Evolutionary conservation across 2,113 vertebrate species (phyloP).

Genomic region (Ginglymostoma cirratum): DNA sequence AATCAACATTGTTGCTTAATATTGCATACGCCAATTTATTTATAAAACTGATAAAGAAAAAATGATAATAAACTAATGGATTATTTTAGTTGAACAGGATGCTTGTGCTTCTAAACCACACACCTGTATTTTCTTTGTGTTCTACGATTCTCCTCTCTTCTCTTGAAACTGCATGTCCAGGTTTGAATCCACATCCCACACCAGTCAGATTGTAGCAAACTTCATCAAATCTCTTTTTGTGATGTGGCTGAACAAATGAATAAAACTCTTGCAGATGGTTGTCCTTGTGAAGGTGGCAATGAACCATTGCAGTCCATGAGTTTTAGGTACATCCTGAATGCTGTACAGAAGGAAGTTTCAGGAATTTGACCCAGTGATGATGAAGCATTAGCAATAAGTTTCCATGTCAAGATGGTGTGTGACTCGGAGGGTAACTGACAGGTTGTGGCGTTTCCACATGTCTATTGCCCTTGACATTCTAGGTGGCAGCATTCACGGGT

Average conservation of each 20-base stretch:
- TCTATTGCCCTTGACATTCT: too few relatives aligned
- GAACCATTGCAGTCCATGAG: neutral
- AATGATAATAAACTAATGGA: neutral
- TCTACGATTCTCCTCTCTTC: constrained; percentile 49
- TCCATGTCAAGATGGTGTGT: too few relatives aligned
- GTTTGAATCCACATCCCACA: constrained; percentile 64
- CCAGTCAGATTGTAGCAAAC: constrained; percentile 66
- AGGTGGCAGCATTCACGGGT: too few relatives aligned
- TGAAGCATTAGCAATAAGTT: too few relatives aligned
- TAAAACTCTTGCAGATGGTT: constrained; percentile 65
- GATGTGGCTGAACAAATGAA: constrained; percentile 84
- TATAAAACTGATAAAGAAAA: neutral
- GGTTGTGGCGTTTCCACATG: too few relatives aligned
- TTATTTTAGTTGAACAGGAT: neutral
- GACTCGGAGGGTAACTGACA: too few relatives aligned
- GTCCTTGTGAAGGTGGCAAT: neutral
- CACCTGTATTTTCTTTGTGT: constrained; percentile 37
- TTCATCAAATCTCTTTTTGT: constrained; percentile 77
- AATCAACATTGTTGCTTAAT: neutral
- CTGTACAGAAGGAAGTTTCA: neutral
- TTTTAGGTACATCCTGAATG: neutral
- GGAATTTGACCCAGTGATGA: too few relatives aligned
- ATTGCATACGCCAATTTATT: neutral
- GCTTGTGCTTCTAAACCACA: neutral
- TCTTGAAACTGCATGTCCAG: constrained; percentile 57